A percentile compares a stretch with the other conserved stretches of the same genome.
phyloP scores from a whole-genome alignment of 2,797 vertebrate genomes.

The Acipenser oxyrinchus region DNA sequence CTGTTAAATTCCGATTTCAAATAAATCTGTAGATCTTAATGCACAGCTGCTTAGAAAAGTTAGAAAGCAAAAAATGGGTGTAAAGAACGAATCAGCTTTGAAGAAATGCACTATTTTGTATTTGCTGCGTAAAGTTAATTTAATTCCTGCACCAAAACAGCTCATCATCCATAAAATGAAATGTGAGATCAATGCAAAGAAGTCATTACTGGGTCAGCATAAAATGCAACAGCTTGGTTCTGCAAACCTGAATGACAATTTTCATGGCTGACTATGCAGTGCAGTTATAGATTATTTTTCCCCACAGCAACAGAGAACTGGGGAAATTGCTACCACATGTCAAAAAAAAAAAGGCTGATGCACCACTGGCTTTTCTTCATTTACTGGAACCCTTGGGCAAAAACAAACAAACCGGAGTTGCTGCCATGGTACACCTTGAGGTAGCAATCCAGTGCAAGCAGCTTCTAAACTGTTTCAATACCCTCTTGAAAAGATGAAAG shows the following conservation, averaged over 20 bases:
- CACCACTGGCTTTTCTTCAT: constrained; percentile 28
- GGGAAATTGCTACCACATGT: constrained; percentile 48
- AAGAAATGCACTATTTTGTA: not conserved
- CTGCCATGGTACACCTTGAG: constrained; percentile 9
- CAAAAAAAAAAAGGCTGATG: constrained; percentile 26
- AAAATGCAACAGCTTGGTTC: constrained; percentile 27
- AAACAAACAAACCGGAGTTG: constrained; percentile 21
- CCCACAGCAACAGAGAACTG: constrained; percentile 27
- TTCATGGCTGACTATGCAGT: constrained; percentile 22
- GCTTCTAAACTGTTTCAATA: not conserved
- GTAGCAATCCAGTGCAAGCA: constrained; percentile 18
- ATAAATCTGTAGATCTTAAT: no score
- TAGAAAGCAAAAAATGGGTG: not conserved
- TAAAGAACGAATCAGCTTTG: not conserved
- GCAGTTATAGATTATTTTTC: constrained; percentile 29
- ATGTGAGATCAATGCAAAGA: constrained; percentile 1
- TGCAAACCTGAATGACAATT: constrained; percentile 23
- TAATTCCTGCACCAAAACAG: not conserved
- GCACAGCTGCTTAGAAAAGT: not conserved
- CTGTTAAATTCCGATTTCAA: not conserved
- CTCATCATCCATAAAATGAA: not conserved
- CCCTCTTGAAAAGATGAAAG: constrained; percentile 10
- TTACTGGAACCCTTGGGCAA: constrained; percentile 28
- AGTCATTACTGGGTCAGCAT: constrained; percentile 32
- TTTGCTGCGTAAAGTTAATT: not conserved